Evolutionary conservation across 2,113 vertebrate genomes (phyloP).

Genomic region (Notarius quadriscutis): DNA sequence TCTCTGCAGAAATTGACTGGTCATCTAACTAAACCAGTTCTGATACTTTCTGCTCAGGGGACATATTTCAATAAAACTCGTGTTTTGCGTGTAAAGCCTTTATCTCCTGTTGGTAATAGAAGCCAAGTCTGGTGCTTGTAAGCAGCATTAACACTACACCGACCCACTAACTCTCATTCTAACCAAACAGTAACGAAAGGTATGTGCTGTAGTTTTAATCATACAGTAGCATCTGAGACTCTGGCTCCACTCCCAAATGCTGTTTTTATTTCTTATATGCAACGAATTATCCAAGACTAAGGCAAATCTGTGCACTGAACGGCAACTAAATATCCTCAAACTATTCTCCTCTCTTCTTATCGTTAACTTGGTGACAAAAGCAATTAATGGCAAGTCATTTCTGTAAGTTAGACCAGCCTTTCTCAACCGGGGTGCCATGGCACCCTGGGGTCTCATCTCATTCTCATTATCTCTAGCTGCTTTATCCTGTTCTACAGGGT

Average conservation of each 20-base stretch:
- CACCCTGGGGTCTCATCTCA: no score
- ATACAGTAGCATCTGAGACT: not conserved
- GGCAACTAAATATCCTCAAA: not conserved
- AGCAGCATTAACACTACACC: constrained; percentile 26
- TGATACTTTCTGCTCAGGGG: not conserved
- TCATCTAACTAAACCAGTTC: not conserved
- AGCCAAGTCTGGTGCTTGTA: constrained; percentile 22
- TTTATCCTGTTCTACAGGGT: no score
- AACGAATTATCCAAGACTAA: not conserved
- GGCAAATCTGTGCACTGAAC: not conserved
- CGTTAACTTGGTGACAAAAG: not conserved
- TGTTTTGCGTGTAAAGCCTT: constrained; percentile 22
- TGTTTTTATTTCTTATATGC: not conserved
- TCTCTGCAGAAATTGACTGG: not conserved
- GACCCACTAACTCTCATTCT: constrained; percentile 41
- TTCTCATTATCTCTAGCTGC: no score
- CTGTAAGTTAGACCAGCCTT: not conserved
- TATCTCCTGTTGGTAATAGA: constrained; percentile 39
- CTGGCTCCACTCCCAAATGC: not conserved
- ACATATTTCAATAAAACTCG: not conserved
- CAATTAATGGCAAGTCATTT: not conserved
- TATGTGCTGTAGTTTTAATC: not conserved
- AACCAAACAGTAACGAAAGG: constrained; percentile 28
- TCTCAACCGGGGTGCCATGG: no score
- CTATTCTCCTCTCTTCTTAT: not conserved